phyloP scores from a whole-genome alignment of 2,888 invertebrate genomes.

The Amiota minor region DNA sequence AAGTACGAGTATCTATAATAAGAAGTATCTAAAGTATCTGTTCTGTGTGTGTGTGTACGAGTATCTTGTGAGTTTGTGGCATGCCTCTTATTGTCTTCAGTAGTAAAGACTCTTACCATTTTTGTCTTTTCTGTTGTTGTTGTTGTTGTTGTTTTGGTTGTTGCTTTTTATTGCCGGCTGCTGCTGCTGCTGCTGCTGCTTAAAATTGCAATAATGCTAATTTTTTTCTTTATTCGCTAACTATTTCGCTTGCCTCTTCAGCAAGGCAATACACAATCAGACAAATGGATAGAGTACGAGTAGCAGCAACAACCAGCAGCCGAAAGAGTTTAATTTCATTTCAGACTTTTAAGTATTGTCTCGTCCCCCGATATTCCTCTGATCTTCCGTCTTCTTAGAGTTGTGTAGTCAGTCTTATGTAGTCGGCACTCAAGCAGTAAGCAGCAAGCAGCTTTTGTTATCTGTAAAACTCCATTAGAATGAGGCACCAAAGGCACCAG shows the following conservation, averaged over 20 bases:
- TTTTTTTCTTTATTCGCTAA: constrained; percentile 49
- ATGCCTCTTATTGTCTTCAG: too few relatives aligned
- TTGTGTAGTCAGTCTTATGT: constrained; percentile 4
- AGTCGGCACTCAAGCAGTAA: constrained; percentile 21
- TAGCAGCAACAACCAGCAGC: constrained; percentile 43
- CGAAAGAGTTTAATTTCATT: constrained; percentile 68
- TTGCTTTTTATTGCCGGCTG: constrained; percentile 45
- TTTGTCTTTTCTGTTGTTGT: background rate
- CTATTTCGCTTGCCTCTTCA: constrained; percentile 49
- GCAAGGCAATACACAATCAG: background rate
- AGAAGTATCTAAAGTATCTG: too few relatives aligned
- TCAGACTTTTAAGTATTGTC: constrained; percentile 33
- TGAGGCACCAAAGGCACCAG: constrained; percentile 48
- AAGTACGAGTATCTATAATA: too few relatives aligned
- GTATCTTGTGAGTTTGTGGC: too few relatives aligned
- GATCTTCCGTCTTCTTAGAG: constrained; percentile 12
- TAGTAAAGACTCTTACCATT: too few relatives aligned
- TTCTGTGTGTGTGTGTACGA: too few relatives aligned
- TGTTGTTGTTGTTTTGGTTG: background rate
- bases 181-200: constrained; percentile 42
- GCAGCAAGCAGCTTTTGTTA: constrained; percentile 48
- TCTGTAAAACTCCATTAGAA: constrained; percentile 66
- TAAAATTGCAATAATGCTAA: constrained; percentile 61
- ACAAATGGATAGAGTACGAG: background rate
- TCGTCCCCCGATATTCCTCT: too few relatives aligned